These are phyloP conservation scores for Paradoxurus hermaphroditus DNA, from an alignment of 2,113 vertebrate species.

Conservation along the genomic window DNA sequence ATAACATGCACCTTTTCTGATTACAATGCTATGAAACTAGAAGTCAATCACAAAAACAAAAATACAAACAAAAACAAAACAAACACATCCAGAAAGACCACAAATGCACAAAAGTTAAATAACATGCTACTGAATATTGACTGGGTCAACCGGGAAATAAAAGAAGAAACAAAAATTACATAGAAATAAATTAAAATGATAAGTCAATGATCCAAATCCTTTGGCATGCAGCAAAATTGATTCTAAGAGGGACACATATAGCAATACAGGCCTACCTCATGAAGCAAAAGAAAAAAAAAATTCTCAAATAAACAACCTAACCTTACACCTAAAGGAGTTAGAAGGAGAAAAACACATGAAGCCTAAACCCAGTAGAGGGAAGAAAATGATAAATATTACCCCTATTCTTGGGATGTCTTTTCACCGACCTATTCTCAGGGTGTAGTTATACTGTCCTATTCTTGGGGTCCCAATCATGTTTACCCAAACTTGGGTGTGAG, in stretches of 20 bases:
- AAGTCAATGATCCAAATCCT: neutral
- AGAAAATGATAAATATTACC: neutral
- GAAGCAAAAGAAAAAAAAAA: neutral
- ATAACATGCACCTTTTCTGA: neutral
- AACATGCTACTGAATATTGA: neutral
- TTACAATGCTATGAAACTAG: neutral
- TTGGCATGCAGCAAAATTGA: neutral
- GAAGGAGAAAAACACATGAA: neutral
- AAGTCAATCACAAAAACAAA: neutral
- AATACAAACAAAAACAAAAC: too few relatives aligned
- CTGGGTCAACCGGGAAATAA: neutral
- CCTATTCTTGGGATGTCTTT: too few relatives aligned
- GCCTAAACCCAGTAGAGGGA: neutral
- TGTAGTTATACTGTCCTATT: too few relatives aligned
- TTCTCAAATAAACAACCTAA: neutral
- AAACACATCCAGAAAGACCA: neutral
- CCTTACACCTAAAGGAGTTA: neutral
- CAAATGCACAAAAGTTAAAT: neutral
- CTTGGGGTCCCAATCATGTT: too few relatives aligned
- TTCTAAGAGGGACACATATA: neutral
- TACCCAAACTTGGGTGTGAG: too few relatives aligned
- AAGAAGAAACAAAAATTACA: neutral
- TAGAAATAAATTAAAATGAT: neutral
- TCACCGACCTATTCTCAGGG: too few relatives aligned
- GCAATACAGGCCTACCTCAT: neutral